Percentiles rank a stretch among this genome's conserved stretches.
Conservation (phyloP, 2,888 invertebrate species). For the Limnephilus auricula region DNA sequence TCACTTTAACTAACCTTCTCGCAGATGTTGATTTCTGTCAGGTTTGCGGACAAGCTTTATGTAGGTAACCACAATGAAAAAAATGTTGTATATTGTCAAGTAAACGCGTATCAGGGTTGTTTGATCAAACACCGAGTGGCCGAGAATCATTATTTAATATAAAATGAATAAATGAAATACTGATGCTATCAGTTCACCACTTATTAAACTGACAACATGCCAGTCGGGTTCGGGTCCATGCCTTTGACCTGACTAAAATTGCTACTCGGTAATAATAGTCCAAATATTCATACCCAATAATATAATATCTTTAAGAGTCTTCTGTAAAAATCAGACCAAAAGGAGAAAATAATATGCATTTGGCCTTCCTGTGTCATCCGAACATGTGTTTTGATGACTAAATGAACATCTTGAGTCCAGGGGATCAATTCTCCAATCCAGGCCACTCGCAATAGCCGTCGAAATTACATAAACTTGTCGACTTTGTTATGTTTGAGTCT, state of each 20-base stretch:
- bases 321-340: neutral
- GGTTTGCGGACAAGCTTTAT: neutral
- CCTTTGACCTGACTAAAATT: neutral
- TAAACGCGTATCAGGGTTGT: too few relatives aligned
- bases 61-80: too few relatives aligned
- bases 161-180: neutral
- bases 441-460: too few relatives aligned
- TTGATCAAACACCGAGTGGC: too few relatives aligned
- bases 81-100: too few relatives aligned
- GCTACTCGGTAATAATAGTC: neutral
- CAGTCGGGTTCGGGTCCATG: neutral
- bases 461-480: too few relatives aligned
- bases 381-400: neutral
- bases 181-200: neutral
- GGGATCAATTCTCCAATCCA: too few relatives aligned
- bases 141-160: neutral
- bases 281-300: neutral
- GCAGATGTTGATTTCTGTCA: neutral
- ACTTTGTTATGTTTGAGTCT: too few relatives aligned
- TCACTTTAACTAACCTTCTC: neutral
- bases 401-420: neutral
- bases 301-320: neutral
- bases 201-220: neutral
- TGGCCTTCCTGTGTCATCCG: neutral
- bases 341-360: neutral